Evolutionary conservation across 2,113 vertebrate species (phyloP).

Genomic region (Urocynchramus pylzowi): DNA sequence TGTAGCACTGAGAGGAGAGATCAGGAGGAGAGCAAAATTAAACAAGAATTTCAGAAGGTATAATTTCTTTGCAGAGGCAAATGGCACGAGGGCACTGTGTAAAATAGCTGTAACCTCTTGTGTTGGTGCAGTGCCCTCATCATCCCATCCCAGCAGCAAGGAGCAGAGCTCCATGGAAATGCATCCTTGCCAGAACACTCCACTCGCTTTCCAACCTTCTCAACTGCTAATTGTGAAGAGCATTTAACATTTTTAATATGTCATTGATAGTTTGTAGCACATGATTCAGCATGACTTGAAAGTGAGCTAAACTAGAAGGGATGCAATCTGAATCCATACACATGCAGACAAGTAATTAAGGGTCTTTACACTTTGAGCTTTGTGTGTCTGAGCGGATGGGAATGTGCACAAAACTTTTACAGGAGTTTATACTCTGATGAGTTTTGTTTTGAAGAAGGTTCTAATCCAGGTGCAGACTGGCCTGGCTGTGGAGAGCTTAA

Average conservation of each 20-base stretch:
- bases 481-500: slow-evolving; percentile 17
- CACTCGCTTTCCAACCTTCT: background rate
- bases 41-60: slow-evolving; percentile 37
- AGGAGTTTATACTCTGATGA: background rate
- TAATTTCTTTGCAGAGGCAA: slow-evolving; percentile 17
- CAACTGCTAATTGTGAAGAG: background rate
- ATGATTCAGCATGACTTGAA: background rate
- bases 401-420: background rate
- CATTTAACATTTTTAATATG: background rate
- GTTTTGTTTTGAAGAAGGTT: background rate
- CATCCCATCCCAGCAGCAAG: background rate
- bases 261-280: background rate
- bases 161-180: background rate
- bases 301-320: background rate
- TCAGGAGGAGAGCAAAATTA: slow-evolving; percentile 43
- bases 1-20: slow-evolving; percentile 37
- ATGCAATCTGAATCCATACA: background rate
- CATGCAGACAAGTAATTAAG: slow-evolving; percentile 15
- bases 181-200: background rate
- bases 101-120: background rate
- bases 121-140: background rate
- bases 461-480: background rate
- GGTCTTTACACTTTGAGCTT: background rate
- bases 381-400: background rate
- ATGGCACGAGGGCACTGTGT: background rate